Conservation (phyloP, 2,113 vertebrate species). For the Plestiodon gilberti region DNA sequence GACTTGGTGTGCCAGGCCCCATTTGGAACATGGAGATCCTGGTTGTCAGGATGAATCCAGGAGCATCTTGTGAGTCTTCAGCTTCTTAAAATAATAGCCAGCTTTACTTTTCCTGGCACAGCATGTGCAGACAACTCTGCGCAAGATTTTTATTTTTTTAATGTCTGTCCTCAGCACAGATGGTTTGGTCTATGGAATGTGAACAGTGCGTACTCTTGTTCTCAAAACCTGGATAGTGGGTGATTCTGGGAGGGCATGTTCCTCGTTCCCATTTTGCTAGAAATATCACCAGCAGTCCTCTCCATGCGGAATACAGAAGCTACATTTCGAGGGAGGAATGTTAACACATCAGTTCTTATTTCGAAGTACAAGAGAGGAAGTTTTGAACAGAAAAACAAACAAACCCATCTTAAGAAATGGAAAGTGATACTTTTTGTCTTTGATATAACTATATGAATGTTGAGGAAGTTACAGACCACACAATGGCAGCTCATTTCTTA, state of each 20-base stretch:
- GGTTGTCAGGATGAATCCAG: neutral
- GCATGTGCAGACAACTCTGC: conserved; percentile 3
- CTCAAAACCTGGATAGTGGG: neutral
- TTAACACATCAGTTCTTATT: neutral
- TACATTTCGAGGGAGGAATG: neutral
- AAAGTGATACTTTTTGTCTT: neutral
- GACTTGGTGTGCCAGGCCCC: too few relatives aligned
- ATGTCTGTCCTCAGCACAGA: neutral
- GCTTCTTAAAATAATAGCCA: conserved; percentile 7
- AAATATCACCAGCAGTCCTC: neutral
- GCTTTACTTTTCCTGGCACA: conserved; percentile 10
- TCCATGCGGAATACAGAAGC: neutral
- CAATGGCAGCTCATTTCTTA: too few relatives aligned
- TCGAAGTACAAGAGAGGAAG: neutral
- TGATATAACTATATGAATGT: neutral
- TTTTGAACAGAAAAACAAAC: neutral
- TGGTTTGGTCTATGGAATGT: conserved; percentile 4
- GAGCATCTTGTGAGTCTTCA: neutral
- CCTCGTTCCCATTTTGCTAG: neutral
- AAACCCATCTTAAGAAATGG: neutral
- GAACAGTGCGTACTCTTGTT: conserved; percentile 27
- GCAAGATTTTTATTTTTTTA: conserved; percentile 1
- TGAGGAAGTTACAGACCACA: too few relatives aligned
- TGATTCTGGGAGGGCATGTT: neutral
- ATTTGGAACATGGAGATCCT: neutral